Conservation (phyloP, 2,113 vertebrate species). For the Fukomys damarensis region DNA sequence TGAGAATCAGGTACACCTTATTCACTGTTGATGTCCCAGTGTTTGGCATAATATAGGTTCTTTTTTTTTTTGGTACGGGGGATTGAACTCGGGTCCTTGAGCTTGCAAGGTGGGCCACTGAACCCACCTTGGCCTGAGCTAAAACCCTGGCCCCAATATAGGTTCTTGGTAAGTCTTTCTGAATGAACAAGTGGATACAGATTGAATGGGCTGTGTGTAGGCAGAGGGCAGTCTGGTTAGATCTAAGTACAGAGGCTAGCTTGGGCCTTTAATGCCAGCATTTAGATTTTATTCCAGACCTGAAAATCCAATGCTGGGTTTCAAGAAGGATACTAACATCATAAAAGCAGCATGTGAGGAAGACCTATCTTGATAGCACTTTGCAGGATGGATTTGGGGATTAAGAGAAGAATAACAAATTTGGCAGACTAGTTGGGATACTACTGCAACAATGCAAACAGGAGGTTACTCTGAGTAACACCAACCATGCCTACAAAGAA, state of each 20-base stretch:
- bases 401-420: neutral
- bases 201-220: neutral
- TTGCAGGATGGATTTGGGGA: neutral
- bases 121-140: no score
- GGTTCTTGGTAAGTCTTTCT: neutral
- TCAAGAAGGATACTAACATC: neutral
- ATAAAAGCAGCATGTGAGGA: neutral
- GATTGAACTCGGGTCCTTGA: no score
- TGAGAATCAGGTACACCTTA: neutral
- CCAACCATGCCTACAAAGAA: neutral
- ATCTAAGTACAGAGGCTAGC: neutral
- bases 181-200: neutral
- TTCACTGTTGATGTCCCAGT: neutral
- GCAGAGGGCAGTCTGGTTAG: neutral
- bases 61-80: no score
- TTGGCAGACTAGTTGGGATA: neutral
- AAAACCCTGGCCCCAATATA: no score
- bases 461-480: neutral
- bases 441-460: neutral
- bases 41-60: neutral
- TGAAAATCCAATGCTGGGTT: neutral
- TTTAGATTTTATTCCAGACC: neutral
- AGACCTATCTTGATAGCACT: neutral
- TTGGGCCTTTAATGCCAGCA: neutral
- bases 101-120: no score